A percentile compares a stretch with the other conserved stretches of the same genome.
Conservation (phyloP, 1,140 invertebrate genomes). For the Apocrypta bakeri region DNA sequence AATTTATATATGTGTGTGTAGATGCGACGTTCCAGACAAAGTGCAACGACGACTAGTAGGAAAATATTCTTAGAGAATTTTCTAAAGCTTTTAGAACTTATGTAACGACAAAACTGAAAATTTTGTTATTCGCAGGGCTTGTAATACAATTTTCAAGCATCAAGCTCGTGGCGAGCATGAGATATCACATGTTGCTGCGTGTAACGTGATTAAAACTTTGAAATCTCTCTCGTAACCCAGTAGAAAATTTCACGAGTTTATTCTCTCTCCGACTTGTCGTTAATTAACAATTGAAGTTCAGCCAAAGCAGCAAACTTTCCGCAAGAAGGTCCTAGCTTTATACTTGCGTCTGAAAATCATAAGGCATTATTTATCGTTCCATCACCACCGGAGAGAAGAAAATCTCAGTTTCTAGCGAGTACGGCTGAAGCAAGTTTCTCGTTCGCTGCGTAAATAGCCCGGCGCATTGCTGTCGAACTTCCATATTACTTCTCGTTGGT, state of each 20-base stretch:
- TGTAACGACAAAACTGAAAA: too few relatives aligned
- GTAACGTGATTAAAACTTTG: background rate
- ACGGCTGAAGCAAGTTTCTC: background rate
- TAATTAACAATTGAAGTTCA: background rate
- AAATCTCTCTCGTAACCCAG: background rate
- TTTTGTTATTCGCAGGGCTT: background rate
- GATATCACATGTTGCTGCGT: too few relatives aligned
- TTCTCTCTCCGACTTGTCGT: too few relatives aligned
- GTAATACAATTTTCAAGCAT: too few relatives aligned
- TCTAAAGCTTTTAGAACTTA: too few relatives aligned
- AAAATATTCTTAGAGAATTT: too few relatives aligned
- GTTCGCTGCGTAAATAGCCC: slow-evolving; percentile 11
- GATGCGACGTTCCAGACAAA: background rate
- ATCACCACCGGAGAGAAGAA: background rate
- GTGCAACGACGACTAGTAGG: background rate
- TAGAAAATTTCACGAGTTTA: background rate
- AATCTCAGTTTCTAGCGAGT: background rate
- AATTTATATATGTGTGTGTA: background rate
- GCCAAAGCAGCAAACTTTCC: background rate
- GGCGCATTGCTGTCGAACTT: slow-evolving; percentile 38
- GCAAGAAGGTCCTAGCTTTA: too few relatives aligned
- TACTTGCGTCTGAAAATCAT: background rate
- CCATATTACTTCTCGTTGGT: slow-evolving; percentile 57
- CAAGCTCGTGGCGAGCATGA: too few relatives aligned
- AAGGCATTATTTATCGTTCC: slow-evolving; percentile 12